These are phyloP conservation scores for Venusia cambrica DNA, from an alignment of 2,888 invertebrate species.

Conservation along the genomic window DNA sequence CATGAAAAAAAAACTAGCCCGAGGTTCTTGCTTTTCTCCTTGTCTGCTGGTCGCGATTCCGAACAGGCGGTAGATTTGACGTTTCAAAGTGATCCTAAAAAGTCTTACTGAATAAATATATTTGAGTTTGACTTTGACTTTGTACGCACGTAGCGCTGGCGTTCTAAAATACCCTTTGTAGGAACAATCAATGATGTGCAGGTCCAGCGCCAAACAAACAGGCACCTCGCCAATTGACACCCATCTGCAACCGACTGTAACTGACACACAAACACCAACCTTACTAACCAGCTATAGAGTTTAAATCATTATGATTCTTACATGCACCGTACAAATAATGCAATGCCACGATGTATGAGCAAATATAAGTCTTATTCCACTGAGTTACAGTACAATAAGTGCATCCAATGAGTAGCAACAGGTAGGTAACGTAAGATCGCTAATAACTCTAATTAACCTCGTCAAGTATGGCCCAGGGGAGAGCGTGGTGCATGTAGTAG, in stretches of 20 bases:
- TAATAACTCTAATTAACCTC: constrained; percentile 43
- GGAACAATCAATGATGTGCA: constrained; percentile 3
- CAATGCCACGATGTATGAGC: constrained; percentile 1
- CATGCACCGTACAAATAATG: constrained; percentile 9
- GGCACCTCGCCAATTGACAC: constrained; percentile 48
- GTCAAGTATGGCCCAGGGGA: constrained; percentile 25
- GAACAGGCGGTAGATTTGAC: too few species aligned
- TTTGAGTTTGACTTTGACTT: too few species aligned
- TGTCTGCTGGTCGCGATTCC: too few species aligned
- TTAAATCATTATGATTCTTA: constrained; percentile 2
- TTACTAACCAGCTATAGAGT: constrained; percentile 1
- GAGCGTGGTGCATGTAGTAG: constrained; percentile 13
- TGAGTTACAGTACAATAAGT: constrained; percentile 6
- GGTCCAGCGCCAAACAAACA: constrained; percentile 21
- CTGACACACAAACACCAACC: constrained; percentile 9
- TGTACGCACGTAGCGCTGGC: constrained; percentile 4
- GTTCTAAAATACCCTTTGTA: too few species aligned
- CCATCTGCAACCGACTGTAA: constrained; percentile 23
- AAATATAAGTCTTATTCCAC: constrained; percentile 21
- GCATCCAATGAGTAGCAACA: constrained; percentile 13
- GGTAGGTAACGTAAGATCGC: constrained; percentile 27
- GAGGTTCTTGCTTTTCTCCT: too few species aligned
- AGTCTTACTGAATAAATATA: too few species aligned
- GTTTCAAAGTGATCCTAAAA: too few species aligned
- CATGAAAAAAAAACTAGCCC: too few species aligned